Percentiles rank a stretch among this genome's conserved stretches.
phyloP scores from a whole-genome alignment of 2,113 vertebrate genomes.

The Tichodroma muraria region DNA sequence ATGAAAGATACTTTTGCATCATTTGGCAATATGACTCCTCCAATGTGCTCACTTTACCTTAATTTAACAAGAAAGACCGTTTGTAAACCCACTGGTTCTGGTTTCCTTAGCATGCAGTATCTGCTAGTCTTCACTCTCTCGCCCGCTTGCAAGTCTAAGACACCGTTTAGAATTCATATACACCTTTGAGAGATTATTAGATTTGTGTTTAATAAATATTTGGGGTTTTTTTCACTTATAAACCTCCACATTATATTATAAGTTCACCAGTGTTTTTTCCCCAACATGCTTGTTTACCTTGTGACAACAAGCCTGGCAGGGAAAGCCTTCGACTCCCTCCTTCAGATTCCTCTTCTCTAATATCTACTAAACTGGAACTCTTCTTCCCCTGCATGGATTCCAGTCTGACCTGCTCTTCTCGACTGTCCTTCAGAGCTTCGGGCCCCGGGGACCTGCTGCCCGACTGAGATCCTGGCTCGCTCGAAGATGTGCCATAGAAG shows the following conservation, averaged over 20 bases:
- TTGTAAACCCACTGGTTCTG: neutral
- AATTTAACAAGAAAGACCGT: neutral
- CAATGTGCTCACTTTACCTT: neutral
- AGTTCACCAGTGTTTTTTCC: neutral
- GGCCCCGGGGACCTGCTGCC: conserved; percentile 28
- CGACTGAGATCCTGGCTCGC: conserved; percentile 38
- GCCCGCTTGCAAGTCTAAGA: neutral
- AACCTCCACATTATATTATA: neutral
- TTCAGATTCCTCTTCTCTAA: conserved; percentile 90
- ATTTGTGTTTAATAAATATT: neutral
- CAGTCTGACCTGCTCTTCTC: conserved; percentile 79
- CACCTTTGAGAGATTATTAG: neutral
- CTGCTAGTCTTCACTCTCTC: neutral
- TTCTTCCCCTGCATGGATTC: conserved; percentile 93
- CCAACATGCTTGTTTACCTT: conserved; percentile 76
- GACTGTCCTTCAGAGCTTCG: conserved; percentile 68
- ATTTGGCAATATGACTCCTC: neutral
- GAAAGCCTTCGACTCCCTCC: conserved; percentile 88
- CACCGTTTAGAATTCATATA: neutral
- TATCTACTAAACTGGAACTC: conserved; percentile 94
- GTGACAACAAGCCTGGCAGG: conserved; percentile 92
- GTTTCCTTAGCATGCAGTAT: neutral
- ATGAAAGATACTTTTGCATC: neutral
- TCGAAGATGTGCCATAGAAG: conserved; percentile 74
- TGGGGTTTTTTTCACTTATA: neutral